Evolutionary conservation across 2,113 vertebrate genomes (phyloP), one percentile per base, ranked within the genome.

Genomic region (Copsychus sechellarum): DNA sequence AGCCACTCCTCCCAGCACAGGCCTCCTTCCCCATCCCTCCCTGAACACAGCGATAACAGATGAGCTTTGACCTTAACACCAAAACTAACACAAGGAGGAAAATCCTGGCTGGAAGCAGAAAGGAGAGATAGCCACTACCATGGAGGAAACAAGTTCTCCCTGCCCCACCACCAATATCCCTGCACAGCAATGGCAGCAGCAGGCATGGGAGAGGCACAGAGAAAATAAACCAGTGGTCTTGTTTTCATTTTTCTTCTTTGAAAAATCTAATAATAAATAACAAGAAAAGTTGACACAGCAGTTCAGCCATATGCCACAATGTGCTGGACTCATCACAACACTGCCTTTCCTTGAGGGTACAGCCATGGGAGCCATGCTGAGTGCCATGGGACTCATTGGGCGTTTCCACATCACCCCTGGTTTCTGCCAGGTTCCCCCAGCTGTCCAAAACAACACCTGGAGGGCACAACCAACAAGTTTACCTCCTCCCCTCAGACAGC

Each of bases 371-470:
- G 25, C 85, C 7, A 0, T 11, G 45, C 50, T 22, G 10, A 12
- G 45, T 53, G 40, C 66, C 12, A 0, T 24, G n/a, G 62, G 65
- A 31, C 69, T 48, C 4, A 0, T 7, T 0, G 0, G 3, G 13
- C 6, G 9, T 22, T 58, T 38, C 10, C 14, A 13, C 19, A 22
- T 6, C 58, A 28, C 26, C 24, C 73, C 21, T 24, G 7, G 6
- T 12, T 38, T 22, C 85, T 62, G 74, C 38, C 72, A 43, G 15
- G 24, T 36, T n/a, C 64, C 24, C 42, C 28, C 62, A 20, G 48
- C 54, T 56, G 80, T 67, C 51, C 43, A 16, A 9, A 80, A 33
- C 23, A 36, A 12, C 38, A 69, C 34, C 14, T 6, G 12, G 12
- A 17, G 8, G 3, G 4, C 38, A 88, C 54, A 50, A 69, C 31